Evolutionary conservation across 2,888 invertebrate genomes (phyloP).

Genomic region (Drosophila heteroneura): DNA sequence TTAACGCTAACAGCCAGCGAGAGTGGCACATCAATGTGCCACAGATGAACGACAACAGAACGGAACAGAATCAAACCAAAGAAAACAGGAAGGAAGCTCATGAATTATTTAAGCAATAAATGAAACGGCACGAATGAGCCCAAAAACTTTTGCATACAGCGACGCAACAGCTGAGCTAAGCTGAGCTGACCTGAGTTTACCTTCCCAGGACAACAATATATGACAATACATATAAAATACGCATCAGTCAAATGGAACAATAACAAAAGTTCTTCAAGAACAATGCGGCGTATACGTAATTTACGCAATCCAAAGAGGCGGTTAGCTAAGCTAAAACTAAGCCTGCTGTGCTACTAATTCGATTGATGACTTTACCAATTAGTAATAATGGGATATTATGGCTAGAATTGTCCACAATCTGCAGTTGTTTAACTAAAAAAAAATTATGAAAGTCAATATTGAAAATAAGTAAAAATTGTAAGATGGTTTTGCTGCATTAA

Average conservation of each 20-base stretch:
- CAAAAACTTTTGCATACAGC: background rate
- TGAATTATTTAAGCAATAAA: slow-evolving; percentile 54
- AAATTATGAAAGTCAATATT: too few species aligned
- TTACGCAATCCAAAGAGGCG: slow-evolving; percentile 5
- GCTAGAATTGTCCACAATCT: background rate
- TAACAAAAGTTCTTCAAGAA: slow-evolving; percentile 8
- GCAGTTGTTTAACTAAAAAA: background rate
- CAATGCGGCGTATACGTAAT: slow-evolving; percentile 44
- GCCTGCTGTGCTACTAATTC: slow-evolving; percentile 28
- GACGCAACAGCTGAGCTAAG: slow-evolving; percentile 29
- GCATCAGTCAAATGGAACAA: background rate
- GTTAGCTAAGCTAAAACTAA: background rate
- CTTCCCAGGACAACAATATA: background rate
- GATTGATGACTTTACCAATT: slow-evolving; percentile 13
- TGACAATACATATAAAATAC: background rate
- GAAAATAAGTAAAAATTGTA: background rate
- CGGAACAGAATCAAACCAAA: background rate
- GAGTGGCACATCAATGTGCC: background rate
- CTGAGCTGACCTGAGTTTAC: background rate
- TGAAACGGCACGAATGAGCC: slow-evolving; percentile 15
- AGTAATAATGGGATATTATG: background rate
- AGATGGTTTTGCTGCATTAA: background rate
- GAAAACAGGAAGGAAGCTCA: slow-evolving; percentile 33
- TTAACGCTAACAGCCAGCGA: slow-evolving; percentile 22
- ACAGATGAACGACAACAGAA: background rate